Evolutionary conservation across 2,888 invertebrate genomes (phyloP).

Genomic region (Nowickia ferox): DNA sequence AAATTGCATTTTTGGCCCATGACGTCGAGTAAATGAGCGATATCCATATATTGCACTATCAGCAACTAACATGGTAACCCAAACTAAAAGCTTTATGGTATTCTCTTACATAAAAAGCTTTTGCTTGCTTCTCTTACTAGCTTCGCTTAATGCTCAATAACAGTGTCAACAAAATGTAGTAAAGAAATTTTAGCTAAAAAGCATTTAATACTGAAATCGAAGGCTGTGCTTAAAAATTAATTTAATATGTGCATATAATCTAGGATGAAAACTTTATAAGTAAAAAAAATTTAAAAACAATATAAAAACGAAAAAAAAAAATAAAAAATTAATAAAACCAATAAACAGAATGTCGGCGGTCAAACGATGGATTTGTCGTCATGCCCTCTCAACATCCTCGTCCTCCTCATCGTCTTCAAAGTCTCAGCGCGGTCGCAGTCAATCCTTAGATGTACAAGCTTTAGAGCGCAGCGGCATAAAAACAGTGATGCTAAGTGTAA

Average conservation of each 20-base stretch:
- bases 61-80: neutral
- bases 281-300: constrained; percentile 13
- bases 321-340: neutral
- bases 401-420: constrained; percentile 74
- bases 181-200: constrained; percentile 11
- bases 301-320: neutral
- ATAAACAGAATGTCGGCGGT: constrained; percentile 80
- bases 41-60: neutral
- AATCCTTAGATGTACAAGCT: constrained; percentile 82
- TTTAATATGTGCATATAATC: constrained; percentile 12
- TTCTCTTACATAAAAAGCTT: constrained; percentile 7
- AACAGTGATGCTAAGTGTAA: constrained; percentile 80
- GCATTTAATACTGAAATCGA: neutral
- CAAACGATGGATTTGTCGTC: constrained; percentile 82
- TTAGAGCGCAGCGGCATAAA: constrained; percentile 81
- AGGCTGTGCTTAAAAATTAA: constrained; percentile 48
- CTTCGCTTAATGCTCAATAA: constrained; percentile 1
- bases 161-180: constrained; percentile 62
- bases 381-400: constrained; percentile 74
- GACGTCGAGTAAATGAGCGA: too few relatives aligned
- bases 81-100: constrained; percentile 5
- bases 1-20: too few relatives aligned
- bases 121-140: neutral
- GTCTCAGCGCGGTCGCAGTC: constrained; percentile 81
- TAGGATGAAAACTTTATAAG: neutral